phyloP scores from a whole-genome alignment of 2,113 vertebrate genomes.

The Plecturocebus donacophilus region DNA sequence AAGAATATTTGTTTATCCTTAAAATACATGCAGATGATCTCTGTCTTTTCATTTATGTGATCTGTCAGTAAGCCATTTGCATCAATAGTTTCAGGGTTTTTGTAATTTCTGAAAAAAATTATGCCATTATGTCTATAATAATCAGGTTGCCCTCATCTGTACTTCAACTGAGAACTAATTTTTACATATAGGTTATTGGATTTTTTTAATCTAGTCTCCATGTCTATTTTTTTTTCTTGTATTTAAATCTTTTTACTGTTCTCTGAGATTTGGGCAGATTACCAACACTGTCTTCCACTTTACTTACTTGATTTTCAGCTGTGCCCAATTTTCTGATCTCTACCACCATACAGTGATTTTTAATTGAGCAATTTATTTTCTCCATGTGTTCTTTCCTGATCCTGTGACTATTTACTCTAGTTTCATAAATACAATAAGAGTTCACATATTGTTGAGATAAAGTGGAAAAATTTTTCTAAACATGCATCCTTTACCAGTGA shows the following conservation, averaged over 20 bases:
- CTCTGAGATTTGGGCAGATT: not conserved
- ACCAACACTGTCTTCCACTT: not conserved
- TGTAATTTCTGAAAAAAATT: not conserved
- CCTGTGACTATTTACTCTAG: not conserved
- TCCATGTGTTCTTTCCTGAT: not conserved
- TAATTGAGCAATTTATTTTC: not conserved
- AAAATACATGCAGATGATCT: not conserved
- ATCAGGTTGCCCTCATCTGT: not conserved
- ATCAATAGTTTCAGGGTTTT: not conserved
- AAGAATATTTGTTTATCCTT: not conserved
- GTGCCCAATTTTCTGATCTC: not conserved
- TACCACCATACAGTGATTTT: not conserved
- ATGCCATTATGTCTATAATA: not conserved
- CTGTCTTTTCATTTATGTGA: not conserved
- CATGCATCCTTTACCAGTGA: not conserved
- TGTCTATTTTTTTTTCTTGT: not conserved
- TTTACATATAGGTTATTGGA: not conserved
- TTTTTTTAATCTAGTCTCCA: not conserved
- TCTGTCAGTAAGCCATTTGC: not conserved
- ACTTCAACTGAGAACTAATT: not conserved
- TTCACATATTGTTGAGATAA: not conserved
- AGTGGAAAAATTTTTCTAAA: not conserved
- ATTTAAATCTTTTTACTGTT: not conserved
- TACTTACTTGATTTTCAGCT: not conserved
- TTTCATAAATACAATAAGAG: not conserved